Percentiles rank a stretch among this genome's conserved stretches.
phyloP scores from a whole-genome alignment of 2,888 invertebrate species.

The Dyspetes luteomarginatus region DNA sequence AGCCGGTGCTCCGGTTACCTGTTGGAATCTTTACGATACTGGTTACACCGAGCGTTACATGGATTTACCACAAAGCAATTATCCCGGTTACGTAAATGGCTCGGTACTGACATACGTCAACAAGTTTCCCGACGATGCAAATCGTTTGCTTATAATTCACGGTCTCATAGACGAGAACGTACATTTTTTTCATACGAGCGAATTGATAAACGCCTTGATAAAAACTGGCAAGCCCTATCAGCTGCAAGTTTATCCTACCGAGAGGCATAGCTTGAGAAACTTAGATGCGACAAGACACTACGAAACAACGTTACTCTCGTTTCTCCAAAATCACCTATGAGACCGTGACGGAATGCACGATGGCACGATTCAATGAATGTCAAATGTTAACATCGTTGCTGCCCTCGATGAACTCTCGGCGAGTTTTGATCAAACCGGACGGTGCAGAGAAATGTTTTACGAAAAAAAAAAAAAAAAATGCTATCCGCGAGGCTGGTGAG shows the following conservation, averaged over 20 bases:
- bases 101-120: constrained; percentile 93
- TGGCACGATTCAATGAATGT: constrained; percentile 34
- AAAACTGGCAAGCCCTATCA: constrained; percentile 98
- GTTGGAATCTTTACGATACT: constrained; percentile 98
- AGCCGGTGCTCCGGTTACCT: constrained; percentile 98
- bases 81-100: constrained; percentile 92
- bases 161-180: constrained; percentile 99
- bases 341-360: constrained; percentile 47
- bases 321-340: constrained; percentile 92
- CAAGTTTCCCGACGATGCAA: constrained; percentile 96
- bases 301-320: constrained; percentile 96
- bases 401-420: background rate
- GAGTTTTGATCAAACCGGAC: background rate
- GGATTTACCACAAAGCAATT: constrained; percentile 92
- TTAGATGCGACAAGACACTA: constrained; percentile 98
- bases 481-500: background rate
- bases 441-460: background rate
- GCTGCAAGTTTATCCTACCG: constrained; percentile 97
- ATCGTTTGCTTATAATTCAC: constrained; percentile 96
- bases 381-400: background rate
- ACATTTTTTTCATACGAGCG: constrained; percentile 98
- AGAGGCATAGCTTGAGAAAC: constrained; percentile 97
- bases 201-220: constrained; percentile 94
- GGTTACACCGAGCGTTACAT: constrained; percentile 99
- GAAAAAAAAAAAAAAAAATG: constrained; percentile 5